Evolutionary conservation across 2,888 invertebrate species (phyloP).

Genomic region (Mythimna ferrago): DNA sequence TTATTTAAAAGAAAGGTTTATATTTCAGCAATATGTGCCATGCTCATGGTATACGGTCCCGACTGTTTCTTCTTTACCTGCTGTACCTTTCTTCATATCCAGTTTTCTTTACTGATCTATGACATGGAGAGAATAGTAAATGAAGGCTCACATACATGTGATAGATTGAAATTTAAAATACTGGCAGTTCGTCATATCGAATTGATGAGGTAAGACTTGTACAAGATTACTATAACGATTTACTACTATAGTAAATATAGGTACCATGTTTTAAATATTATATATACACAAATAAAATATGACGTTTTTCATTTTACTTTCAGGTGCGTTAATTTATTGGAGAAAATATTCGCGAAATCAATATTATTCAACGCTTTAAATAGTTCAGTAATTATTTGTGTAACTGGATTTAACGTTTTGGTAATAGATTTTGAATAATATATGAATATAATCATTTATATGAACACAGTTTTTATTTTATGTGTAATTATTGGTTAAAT

Average conservation of each 20-base stretch:
- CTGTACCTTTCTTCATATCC: constrained; percentile 51
- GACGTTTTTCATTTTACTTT: constrained; percentile 29
- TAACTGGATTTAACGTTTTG: constrained; percentile 54
- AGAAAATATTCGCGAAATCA: constrained; percentile 47
- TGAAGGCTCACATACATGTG: constrained; percentile 4
- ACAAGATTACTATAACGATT: background rate
- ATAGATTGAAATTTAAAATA: constrained; percentile 29
- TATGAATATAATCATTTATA: background rate
- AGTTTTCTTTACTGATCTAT: constrained; percentile 42
- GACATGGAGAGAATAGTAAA: constrained; percentile 46
- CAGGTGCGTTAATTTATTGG: constrained; percentile 53
- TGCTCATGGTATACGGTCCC: constrained; percentile 37
- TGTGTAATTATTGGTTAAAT: background rate
- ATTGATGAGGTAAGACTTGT: constrained; percentile 45
- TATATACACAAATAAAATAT: background rate
- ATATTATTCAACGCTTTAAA: constrained; percentile 45
- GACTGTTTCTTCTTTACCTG: constrained; percentile 56
- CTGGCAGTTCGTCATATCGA: constrained; percentile 46
- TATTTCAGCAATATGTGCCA: constrained; percentile 29
- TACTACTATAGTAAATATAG: background rate
- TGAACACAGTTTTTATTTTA: background rate
- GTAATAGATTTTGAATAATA: constrained; percentile 26
- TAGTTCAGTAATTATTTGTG: constrained; percentile 51
- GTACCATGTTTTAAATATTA: no score
- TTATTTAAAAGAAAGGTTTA: background rate